A percentile compares a stretch with the other conserved stretches of the same genome.
Conservation (phyloP, 1,140 invertebrate species). For the Platorchestia sp. region DNA sequence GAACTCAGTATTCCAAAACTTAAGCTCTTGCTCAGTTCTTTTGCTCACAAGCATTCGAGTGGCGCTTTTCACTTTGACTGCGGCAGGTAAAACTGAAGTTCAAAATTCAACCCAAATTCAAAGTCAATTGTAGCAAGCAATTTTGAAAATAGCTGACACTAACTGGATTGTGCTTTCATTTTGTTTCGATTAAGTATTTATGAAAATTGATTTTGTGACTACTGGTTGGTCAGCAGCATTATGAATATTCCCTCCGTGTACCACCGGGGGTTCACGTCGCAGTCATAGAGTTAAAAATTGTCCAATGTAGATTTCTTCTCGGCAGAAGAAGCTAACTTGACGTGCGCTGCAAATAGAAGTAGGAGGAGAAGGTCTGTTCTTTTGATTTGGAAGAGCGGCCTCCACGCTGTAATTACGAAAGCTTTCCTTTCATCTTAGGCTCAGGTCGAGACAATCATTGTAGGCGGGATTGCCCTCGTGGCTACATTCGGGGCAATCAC, state of each 20-base stretch:
- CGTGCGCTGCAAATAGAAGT: neutral
- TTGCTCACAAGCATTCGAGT: neutral
- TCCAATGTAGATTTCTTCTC: neutral
- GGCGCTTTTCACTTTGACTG: too few relatives aligned
- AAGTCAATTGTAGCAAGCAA: too few relatives aligned
- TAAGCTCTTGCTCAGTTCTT: neutral
- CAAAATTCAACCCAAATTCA: too few relatives aligned
- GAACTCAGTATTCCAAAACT: neutral
- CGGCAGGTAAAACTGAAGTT: too few relatives aligned
- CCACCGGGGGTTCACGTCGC: too few relatives aligned
- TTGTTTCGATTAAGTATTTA: too few relatives aligned
- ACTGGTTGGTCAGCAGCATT: too few relatives aligned
- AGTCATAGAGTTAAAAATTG: neutral
- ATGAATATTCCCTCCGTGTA: too few relatives aligned
- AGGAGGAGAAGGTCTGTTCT: constrained; percentile 10
- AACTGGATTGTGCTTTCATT: too few relatives aligned
- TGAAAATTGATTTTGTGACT: too few relatives aligned
- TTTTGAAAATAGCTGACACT: too few relatives aligned
- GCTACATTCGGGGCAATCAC: constrained; percentile 31
- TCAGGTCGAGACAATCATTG: constrained; percentile 31
- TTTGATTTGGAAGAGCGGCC: constrained; percentile 17
- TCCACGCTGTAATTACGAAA: constrained; percentile 14
- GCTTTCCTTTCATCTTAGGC: constrained; percentile 33
- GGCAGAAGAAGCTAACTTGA: neutral
- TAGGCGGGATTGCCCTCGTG: constrained; percentile 17